A percentile compares a stretch with the other conserved stretches of the same genome.
phyloP scores from a whole-genome alignment of 2,888 invertebrate genomes.

The Caradrina kadenii region DNA sequence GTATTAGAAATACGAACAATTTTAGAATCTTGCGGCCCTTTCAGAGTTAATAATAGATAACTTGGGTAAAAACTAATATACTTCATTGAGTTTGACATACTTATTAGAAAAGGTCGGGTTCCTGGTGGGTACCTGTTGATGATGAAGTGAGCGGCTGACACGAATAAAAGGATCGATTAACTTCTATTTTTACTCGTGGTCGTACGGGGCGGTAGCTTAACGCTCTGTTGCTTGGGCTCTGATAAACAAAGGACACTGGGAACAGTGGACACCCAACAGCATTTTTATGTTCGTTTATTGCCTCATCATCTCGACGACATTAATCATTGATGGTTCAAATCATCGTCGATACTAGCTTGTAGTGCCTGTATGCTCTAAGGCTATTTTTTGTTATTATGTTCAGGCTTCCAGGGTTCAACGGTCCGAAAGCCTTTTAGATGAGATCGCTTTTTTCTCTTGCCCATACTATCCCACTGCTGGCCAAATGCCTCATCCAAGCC shows the following conservation, averaged over 20 bases:
- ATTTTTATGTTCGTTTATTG: slow-evolving; percentile 70
- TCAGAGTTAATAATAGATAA: slow-evolving; percentile 45
- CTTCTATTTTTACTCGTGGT: slow-evolving; percentile 88
- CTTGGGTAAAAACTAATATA: slow-evolving; percentile 48
- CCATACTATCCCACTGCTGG: not conserved
- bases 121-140: slow-evolving; percentile 66
- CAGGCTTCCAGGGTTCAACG: not conserved
- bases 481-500: not conserved
- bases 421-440: not conserved
- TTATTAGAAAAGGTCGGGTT: slow-evolving; percentile 65
- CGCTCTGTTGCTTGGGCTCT: slow-evolving; percentile 72
- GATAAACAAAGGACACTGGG: slow-evolving; percentile 75
- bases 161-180: slow-evolving; percentile 88
- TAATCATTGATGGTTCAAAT: slow-evolving; percentile 23
- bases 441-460: slow-evolving; percentile 5
- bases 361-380: not conserved
- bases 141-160: slow-evolving; percentile 83
- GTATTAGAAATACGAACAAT: slow-evolving; percentile 36
- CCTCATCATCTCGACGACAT: slow-evolving; percentile 48
- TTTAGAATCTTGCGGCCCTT: slow-evolving; percentile 38
- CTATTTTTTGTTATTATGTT: not conserved
- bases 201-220: slow-evolving; percentile 72
- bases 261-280: slow-evolving; percentile 70
- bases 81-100: slow-evolving; percentile 62
- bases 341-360: not conserved